Conservation (phyloP, 2,888 invertebrate genomes). For the Tipula unca region DNA sequence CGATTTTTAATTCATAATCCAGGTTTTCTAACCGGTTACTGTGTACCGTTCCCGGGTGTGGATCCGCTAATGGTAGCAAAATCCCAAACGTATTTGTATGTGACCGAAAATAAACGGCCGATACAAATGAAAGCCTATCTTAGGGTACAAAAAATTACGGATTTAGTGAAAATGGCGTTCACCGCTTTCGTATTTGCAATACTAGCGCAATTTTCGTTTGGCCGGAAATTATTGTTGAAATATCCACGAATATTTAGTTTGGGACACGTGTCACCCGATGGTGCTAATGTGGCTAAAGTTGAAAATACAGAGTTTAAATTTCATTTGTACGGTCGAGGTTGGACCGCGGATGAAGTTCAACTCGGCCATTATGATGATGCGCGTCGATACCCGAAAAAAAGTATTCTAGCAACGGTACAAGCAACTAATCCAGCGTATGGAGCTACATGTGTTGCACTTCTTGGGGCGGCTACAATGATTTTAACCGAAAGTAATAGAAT, state of each 20-base stretch:
- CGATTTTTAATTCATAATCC: constrained; percentile 30
- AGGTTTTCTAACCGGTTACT: constrained; percentile 44
- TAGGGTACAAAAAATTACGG: constrained; percentile 37
- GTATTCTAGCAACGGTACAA: constrained; percentile 51
- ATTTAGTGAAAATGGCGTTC: constrained; percentile 26
- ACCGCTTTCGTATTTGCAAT: constrained; percentile 47
- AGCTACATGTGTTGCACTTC: constrained; percentile 56
- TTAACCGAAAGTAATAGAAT: constrained; percentile 60
- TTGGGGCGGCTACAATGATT: constrained; percentile 59
- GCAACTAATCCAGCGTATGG: constrained; percentile 71
- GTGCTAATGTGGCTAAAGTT: constrained; percentile 48
- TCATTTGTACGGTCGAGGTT: constrained; percentile 62
- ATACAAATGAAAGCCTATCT: constrained; percentile 60
- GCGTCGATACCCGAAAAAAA: constrained; percentile 45
- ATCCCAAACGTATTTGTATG: constrained; percentile 60
- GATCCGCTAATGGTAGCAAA: constrained; percentile 66
- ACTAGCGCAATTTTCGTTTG: constrained; percentile 48
- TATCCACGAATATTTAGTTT: constrained; percentile 25
- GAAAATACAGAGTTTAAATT: constrained; percentile 51
- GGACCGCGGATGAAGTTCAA: constrained; percentile 45
- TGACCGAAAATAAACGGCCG: constrained; percentile 55
- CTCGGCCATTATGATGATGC: constrained; percentile 43
- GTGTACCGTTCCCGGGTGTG: constrained; percentile 63
- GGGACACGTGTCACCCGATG: constrained; percentile 47
- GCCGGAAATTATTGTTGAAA: constrained; percentile 51